Evolutionary conservation across 2,888 invertebrate genomes (phyloP).

Genomic region (Urechis unicinctus): DNA sequence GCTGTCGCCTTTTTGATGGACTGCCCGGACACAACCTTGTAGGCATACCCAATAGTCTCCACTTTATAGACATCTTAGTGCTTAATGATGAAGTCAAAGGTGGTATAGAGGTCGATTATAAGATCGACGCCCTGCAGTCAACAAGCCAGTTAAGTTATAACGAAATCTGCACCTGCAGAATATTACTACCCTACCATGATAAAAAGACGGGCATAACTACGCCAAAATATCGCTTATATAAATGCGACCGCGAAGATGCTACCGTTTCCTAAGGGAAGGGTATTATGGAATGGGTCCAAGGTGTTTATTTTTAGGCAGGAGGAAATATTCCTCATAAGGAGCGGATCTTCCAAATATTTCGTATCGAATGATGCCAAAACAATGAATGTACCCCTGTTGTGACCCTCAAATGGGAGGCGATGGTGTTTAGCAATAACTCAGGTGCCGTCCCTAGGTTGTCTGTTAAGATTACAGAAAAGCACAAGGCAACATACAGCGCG

Average conservation of each 20-base stretch:
- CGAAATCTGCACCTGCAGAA: too few species aligned
- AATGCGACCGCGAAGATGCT: too few species aligned
- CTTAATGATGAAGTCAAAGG: conserved; percentile 80
- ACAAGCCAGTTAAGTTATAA: not conserved
- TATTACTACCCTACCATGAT: too few species aligned
- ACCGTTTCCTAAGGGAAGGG: too few species aligned
- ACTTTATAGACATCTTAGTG: conserved; percentile 90
- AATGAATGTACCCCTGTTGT: conserved; percentile 63
- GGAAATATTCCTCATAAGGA: conserved; percentile 54
- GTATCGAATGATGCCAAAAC: conserved; percentile 59
- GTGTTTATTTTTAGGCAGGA: too few species aligned
- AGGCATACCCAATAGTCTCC: conserved; percentile 33
- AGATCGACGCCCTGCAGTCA: conserved; percentile 72
- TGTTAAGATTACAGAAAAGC: conserved; percentile 7
- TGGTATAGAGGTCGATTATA: conserved; percentile 79
- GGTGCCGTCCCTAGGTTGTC: conserved; percentile 94
- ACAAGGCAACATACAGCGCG: too few species aligned
- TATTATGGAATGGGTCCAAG: too few species aligned
- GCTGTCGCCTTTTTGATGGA: conserved; percentile 38
- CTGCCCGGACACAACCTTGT: conserved; percentile 28
- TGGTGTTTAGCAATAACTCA: conserved; percentile 55
- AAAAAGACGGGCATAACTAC: too few species aligned
- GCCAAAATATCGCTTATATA: too few species aligned
- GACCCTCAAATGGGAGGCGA: conserved; percentile 56
- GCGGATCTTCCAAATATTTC: conserved; percentile 48